A percentile compares a stretch with the other conserved stretches of the same genome.
phyloP scores from a whole-genome alignment of 2,797 vertebrate genomes.

The Sus cebifrons region DNA sequence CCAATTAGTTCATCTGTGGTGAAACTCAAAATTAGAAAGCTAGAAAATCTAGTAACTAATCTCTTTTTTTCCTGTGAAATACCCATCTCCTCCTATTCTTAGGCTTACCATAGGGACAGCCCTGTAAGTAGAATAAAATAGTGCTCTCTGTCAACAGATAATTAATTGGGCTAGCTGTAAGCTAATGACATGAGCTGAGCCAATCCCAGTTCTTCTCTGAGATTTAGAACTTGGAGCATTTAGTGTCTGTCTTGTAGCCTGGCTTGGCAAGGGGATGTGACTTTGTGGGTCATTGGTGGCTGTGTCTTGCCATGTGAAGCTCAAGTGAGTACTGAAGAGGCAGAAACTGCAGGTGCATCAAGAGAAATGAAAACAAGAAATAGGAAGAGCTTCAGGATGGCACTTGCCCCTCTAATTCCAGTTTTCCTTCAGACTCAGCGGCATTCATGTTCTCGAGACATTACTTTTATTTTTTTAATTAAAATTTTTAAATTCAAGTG shows the following conservation, averaged over 20 bases:
- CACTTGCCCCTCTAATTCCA: not conserved
- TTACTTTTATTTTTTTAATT: not conserved
- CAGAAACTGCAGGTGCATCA: not conserved
- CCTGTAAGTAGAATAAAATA: not conserved
- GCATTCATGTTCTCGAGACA: not conserved
- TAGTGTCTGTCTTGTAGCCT: not conserved
- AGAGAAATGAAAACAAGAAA: not conserved
- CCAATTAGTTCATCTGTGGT: not conserved
- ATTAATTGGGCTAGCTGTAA: not conserved
- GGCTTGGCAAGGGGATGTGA: not conserved
- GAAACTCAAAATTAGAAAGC: not conserved
- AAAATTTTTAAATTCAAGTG: not conserved
- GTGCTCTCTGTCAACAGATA: not conserved
- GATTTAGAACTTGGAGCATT: slow-evolving; percentile 7
- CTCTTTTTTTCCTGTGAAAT: not conserved
- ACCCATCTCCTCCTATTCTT: not conserved
- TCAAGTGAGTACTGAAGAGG: not conserved
- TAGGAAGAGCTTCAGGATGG: not conserved
- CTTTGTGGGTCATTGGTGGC: not conserved
- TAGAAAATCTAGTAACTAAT: not conserved
- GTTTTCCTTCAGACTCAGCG: not conserved
- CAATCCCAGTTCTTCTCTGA: not conserved
- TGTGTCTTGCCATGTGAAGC: not conserved
- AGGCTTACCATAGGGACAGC: not conserved
- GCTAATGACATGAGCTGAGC: not conserved